These are phyloP conservation scores for Aphis gossypii DNA, from an alignment of 1,140 invertebrate species.

Conservation along the genomic window DNA sequence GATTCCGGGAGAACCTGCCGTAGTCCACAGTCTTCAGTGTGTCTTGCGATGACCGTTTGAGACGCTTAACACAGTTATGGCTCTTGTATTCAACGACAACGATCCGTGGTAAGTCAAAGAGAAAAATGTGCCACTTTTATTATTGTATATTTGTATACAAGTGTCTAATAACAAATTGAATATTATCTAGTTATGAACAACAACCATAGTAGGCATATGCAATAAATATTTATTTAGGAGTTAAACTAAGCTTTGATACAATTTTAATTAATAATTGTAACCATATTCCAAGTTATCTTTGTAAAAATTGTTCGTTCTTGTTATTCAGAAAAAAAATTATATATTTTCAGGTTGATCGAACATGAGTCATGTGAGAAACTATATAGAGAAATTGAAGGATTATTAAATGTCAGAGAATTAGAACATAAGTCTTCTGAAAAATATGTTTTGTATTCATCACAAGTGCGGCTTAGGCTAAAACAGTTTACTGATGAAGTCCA, in stretches of 20 bases:
- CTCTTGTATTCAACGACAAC: conserved; percentile 64
- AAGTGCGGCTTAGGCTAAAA: conserved; percentile 70
- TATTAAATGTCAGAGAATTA: conserved; percentile 68
- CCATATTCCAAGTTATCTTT: too few relatives aligned
- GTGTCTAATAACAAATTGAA: too few relatives aligned
- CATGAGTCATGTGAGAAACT: conserved; percentile 74
- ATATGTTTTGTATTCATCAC: conserved; percentile 69
- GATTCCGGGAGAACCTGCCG: too few relatives aligned
- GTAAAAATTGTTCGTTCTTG: background rate
- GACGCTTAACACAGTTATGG: conserved; percentile 61
- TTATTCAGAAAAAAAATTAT: background rate
- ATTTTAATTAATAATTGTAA: too few relatives aligned
- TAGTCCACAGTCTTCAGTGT: background rate
- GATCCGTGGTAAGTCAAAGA: conserved; percentile 65
- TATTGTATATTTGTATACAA: too few relatives aligned
- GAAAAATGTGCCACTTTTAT: background rate
- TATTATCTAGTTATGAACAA: too few relatives aligned
- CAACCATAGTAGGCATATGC: too few relatives aligned
- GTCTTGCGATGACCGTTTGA: background rate
- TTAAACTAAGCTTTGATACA: too few relatives aligned
- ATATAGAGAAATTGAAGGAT: conserved; percentile 71
- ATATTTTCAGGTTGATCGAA: conserved; percentile 69
- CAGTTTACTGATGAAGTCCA: conserved; percentile 70
- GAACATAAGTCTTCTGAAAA: conserved; percentile 66
- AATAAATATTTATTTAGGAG: too few relatives aligned